Evolutionary conservation across 1,140 invertebrate species (phyloP).

Genomic region (Pectinophora gossypiella): DNA sequence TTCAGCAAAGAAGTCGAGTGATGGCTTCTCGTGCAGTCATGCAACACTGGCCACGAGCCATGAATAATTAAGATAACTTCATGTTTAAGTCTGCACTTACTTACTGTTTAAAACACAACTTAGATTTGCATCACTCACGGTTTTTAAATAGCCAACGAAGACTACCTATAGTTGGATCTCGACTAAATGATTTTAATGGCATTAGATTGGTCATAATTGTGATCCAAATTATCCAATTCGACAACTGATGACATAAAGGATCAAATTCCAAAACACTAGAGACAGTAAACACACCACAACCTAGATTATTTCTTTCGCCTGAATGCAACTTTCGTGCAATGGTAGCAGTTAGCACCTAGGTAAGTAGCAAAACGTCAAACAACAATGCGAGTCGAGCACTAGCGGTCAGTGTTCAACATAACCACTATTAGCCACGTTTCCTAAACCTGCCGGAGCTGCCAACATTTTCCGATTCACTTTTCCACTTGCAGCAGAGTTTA

Average conservation of each 20-base stretch:
- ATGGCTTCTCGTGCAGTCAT: constrained; percentile 37
- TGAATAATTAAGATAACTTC: too few relatives aligned
- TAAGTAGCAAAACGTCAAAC: constrained; percentile 24
- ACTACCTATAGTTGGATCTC: too few relatives aligned
- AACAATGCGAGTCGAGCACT: constrained; percentile 31
- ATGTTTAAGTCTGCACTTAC: too few relatives aligned
- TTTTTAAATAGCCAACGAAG: too few relatives aligned
- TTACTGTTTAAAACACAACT: too few relatives aligned
- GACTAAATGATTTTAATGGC: too few relatives aligned
- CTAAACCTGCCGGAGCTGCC: neutral
- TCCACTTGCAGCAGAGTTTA: neutral
- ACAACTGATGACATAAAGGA: too few relatives aligned
- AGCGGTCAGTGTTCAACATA: constrained; percentile 11
- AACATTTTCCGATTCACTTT: constrained; percentile 3
- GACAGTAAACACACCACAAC: constrained; percentile 10
- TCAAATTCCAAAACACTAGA: constrained; percentile 14
- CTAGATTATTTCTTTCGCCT: too few relatives aligned
- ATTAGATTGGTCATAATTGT: too few relatives aligned
- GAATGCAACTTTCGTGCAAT: constrained; percentile 49
- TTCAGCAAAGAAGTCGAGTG: too few relatives aligned
- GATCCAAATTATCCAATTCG: too few relatives aligned
- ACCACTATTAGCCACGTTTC: constrained; percentile 20
- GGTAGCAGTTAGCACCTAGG: constrained; percentile 34
- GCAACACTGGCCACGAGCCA: constrained; percentile 31
- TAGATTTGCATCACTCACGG: too few relatives aligned